Evolutionary conservation across 2,113 vertebrate genomes (phyloP), one percentile per base, ranked within the genome.

Genomic region (Pteruthius melanotis): DNA sequence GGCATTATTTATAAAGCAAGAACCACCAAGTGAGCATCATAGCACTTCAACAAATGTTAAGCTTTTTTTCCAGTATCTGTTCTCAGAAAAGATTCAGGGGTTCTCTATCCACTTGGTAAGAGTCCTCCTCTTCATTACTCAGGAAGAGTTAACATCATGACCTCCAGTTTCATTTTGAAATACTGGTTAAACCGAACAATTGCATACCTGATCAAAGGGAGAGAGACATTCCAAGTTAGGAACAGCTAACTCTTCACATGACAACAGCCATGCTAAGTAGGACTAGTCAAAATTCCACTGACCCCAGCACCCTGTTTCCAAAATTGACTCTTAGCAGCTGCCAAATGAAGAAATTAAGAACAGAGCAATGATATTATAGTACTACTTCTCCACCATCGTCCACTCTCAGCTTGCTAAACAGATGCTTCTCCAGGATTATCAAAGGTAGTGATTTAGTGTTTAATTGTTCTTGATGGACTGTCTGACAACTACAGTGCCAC

Each of bases 141-240:
- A 4, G 99, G 99, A 96, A 99, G 97, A 97, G 97, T 98, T 90
- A 99, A 97, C 0, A 96, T 97, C 66, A 97, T 98, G 52, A 98
- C 98, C 86, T 99, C 98, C 28, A 98, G 98, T 96, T 99, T 99
- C 99, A 99, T 99, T 98, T 99, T 99, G 97, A 99, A 99, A 97
- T 99, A 99, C 90, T 99, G 99, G 97, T 98, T 99, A 96, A 99
- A 99, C 83, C 99, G 99, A 90, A 99, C 98, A 95, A 99, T 96
- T 71, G 99, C 99, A 71, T 99, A 99, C 97, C 99, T 99, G 89
- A 52, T 23, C 44, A 96, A 69, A 89, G 56, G 89, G 89, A 60
- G 61, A 91, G 86, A 45, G 21, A 96, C 30, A 86, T 44, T 47
- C 69, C 5, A 57, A 88, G 72, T 93, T 50, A 95, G 85, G 68